Base-by-base conservation (phyloP, 2,113 vertebrate genomes). In the Grus americana region DNA sequence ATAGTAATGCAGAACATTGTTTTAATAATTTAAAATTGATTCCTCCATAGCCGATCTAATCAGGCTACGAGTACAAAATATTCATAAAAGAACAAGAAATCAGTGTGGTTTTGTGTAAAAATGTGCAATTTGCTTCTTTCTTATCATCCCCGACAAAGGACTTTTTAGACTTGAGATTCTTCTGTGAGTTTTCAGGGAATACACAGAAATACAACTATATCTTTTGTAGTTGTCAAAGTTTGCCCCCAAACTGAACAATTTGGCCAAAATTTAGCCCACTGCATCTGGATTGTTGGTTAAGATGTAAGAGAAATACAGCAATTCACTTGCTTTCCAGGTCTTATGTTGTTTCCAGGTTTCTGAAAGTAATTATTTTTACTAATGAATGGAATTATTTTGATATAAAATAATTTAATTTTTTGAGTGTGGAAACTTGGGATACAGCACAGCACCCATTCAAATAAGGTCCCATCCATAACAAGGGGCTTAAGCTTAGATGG, bases 401-500 rank as follows among this genome's bases (percentile, higher is more conserved):
- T 78, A 12, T 4, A 30, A 80, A 66, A 78, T 50, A 8, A n/a
- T 67, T 38, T 14, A 1, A 4, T 27, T 44, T 81, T 70, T 62
- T 27, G 21, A 21, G 1, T 27, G 3, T 61, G 10, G 49, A 79
- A 54, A 12, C 12, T 36, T 82, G 24, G 5, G 9, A 11, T 34
- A 15, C 26, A 15, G 34, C 54, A 57, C 17, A 18, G 23, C 12
- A 40, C n/a, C 9, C 5, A 12, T 44, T 68, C 36, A 80, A 20
- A 66, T 38, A 38, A 42, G 5, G 66, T 34, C 5, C 15, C 1
- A 4, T 18, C 3, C 15, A 10, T 36, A 29, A 61, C 16, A 59
- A 12, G 7, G 8, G 1, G 23, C 4, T 81, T 50, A n/a, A 3
- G 0, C 4, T 30, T 42, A 49, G 15, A 8, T 2, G 2, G 5